Evolutionary conservation across 2,888 invertebrate genomes (phyloP), one percentile per base, ranked within the genome.

Genomic region (Microdon myrmicae): DNA sequence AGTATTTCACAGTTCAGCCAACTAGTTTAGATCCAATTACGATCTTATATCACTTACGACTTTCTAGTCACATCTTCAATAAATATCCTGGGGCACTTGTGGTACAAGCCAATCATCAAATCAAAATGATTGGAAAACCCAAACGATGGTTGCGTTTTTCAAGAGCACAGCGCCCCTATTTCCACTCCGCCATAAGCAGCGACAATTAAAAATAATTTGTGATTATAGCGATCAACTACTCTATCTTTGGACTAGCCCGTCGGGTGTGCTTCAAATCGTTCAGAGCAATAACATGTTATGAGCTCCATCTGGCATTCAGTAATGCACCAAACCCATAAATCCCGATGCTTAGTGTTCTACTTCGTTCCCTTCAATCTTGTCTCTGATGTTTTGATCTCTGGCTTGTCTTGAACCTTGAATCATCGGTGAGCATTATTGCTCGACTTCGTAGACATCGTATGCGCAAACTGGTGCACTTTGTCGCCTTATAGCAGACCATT

Each of bases 131-230:
- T 64, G 43, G 51, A 56, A 56, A 64, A 64, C 61, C 56, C 37
- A 60, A 54, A 47, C 9, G 22, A 31, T 43, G 41, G 28, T 38
- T 45, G 14, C 10, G 17, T 4, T 20, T n/a, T 13, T 13, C 14
- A 4, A 12, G 19, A 8, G 14, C n/a, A n/a, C n/a, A n/a, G n/a
- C n/a, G n/a, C n/a, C n/a, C n/a, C n/a, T n/a, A n/a, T n/a, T n/a
- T n/a, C n/a, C n/a, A n/a, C n/a, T n/a, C n/a, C 22, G 34, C 26
- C 41, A 20, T 32, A 23, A 51, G 26, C 26, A 25, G 41, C 34
- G 53, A 54, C 44, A 66, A 66, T 66, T 66, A 66, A 66, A 66
- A 59, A 59, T 53, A 51, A 54, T 66, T 66, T 59, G 58, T 59
- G 66, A 48, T 29, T 48, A 66, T 54, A 44, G 64, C 39, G 34